Percentiles rank a stretch among this genome's conserved stretches.
These are phyloP conservation scores for Drosophila pallidifrons DNA, from an alignment of 1,140 invertebrate genomes.

Conservation along the genomic window DNA sequence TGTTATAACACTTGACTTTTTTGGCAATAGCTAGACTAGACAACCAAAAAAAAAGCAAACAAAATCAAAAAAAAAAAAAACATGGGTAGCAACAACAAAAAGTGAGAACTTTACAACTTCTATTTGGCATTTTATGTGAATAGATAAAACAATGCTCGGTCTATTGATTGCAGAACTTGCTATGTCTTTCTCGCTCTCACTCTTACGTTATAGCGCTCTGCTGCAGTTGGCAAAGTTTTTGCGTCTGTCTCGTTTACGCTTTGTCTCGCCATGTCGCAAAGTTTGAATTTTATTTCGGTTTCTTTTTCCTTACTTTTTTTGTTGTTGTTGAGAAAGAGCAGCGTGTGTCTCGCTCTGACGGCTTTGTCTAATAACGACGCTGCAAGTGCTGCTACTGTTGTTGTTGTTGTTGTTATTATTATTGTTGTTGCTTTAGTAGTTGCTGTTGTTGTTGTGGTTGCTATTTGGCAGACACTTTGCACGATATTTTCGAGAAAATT, in stretches of 20 bases:
- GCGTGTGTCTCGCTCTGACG: slow-evolving; percentile 38
- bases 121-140: neutral
- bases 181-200: slow-evolving; percentile 24
- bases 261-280: slow-evolving; percentile 13
- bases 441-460: slow-evolving; percentile 1
- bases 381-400: slow-evolving; percentile 15
- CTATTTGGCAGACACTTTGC: slow-evolving; percentile 18
- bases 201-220: slow-evolving; percentile 4
- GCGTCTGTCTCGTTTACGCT: slow-evolving; percentile 10
- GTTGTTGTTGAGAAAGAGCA: neutral
- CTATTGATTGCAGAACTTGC: slow-evolving; percentile 61
- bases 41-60: slow-evolving; percentile 4
- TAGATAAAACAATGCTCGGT: slow-evolving; percentile 14
- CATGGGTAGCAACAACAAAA: neutral
- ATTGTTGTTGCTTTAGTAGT: neutral
- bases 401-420: slow-evolving; percentile 6
- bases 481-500: neutral
- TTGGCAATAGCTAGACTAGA: slow-evolving; percentile 23
- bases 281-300: neutral
- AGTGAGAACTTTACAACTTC: neutral
- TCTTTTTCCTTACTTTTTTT: slow-evolving; percentile 12
- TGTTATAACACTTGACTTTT: slow-evolving; percentile 3
- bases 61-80: neutral
- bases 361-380: slow-evolving; percentile 26
- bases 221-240: slow-evolving; percentile 3